These are phyloP conservation scores for Dryoscopus gambensis DNA, from an alignment of 2,113 vertebrate genomes.

Conservation along the genomic window DNA sequence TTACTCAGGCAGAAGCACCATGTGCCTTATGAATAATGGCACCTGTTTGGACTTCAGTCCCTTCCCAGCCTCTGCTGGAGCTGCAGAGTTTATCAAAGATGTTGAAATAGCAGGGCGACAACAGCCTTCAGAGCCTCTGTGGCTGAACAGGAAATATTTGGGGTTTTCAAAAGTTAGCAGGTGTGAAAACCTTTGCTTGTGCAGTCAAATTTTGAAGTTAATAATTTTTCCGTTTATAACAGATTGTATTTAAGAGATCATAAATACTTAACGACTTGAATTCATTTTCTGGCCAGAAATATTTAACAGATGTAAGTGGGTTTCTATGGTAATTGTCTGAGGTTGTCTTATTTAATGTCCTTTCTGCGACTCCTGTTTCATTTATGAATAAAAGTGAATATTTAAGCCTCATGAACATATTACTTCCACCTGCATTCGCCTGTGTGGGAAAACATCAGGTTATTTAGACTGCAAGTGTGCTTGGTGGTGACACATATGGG, in stretches of 20 bases:
- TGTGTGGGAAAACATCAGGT: background rate
- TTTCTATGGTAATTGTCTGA: background rate
- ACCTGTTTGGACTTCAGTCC: background rate
- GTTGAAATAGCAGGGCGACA: background rate
- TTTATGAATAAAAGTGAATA: background rate
- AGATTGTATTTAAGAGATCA: background rate
- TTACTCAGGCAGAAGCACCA: background rate
- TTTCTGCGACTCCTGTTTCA: background rate
- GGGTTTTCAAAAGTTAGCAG: background rate
- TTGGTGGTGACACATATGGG: background rate
- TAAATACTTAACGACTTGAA: background rate
- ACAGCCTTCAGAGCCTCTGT: background rate
- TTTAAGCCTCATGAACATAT: background rate
- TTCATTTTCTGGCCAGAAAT: background rate
- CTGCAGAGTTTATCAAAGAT: fast-evolving
- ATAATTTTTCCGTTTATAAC: background rate
- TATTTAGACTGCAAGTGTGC: background rate
- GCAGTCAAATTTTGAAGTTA: background rate
- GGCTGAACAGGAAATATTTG: background rate
- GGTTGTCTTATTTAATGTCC: background rate
- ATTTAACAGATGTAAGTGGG: background rate
- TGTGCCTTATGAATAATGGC: background rate
- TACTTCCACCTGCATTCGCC: background rate
- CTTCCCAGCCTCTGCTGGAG: background rate
- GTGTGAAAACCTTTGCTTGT: background rate